Evolutionary conservation across 2,888 invertebrate genomes (phyloP), one percentile per base, ranked within the genome.

Genomic region (Leptinotarsa peninsularis): DNA sequence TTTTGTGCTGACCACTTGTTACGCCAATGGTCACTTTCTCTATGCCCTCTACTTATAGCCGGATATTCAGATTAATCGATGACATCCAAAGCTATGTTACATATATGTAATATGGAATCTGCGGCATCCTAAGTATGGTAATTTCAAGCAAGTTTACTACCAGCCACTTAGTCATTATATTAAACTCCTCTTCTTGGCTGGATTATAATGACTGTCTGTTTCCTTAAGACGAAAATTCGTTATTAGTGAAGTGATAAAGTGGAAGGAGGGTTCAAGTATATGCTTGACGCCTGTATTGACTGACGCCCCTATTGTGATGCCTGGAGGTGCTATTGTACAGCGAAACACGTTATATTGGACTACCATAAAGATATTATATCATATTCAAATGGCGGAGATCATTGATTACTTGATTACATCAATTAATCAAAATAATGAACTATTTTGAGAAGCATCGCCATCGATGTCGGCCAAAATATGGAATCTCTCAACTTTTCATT

Each of bases 111-210:
- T 70, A 75, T 63, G 76, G 76, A 78, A 76, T 78, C 70, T 72
- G 74, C 70, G 78, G 78, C 71, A 78, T 78, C 67, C 78, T 72
- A 73, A 76, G 76, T 74, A 76, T 78, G 78, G 78, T 78, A 78
- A 78, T 78, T 72, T 74, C 76, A 33, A 71, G 70, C 74, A 71
- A 76, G 76, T 78, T 73, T 66, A 73, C 71, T 63, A 50, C 76
- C 56, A 70, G 17, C 70, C 71, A 71, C 73, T 73, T 67, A 73
- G 71, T 68, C 73, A 73, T 76, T 73, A 71, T 76, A 76, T 73
- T 76, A 73, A 71, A 76, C 27, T 49, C 68, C 68, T 43, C 60
- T 58, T 63, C 50, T 66, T n/a, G 50, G 49, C 67, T 56, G 71
- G 67, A 50, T 21, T 3, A 67, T 43, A 43, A 58, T 58, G 60